Percentiles rank a stretch among this genome's conserved stretches.
Evolutionary conservation across 2,888 invertebrate species (phyloP).

Genomic region (Drosophila crucigera): DNA sequence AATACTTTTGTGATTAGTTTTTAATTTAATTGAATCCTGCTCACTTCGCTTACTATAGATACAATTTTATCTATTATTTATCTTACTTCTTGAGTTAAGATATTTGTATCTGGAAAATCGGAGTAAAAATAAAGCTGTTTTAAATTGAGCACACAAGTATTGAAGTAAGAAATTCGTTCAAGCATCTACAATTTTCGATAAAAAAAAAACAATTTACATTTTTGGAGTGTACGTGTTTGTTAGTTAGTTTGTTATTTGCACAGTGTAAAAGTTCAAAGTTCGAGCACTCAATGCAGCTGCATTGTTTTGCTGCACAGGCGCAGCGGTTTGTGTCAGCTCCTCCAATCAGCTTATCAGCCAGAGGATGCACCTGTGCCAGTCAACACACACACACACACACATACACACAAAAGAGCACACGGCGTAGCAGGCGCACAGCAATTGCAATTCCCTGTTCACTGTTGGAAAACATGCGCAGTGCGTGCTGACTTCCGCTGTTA

Average conservation of each 20-base stretch:
- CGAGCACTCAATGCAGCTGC: slow-evolving; percentile 19
- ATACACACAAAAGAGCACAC: neutral
- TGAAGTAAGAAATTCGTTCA: too few relatives aligned
- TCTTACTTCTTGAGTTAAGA: neutral
- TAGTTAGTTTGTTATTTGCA: neutral
- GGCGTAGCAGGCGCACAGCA: slow-evolving; percentile 37
- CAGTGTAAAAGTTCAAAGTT: slow-evolving; percentile 9
- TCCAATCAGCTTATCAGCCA: slow-evolving; percentile 60
- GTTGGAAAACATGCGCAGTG: slow-evolving; percentile 42
- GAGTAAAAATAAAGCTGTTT: neutral
- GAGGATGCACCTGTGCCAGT: slow-evolving; percentile 31
- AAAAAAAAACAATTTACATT: neutral
- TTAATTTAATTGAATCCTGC: neutral
- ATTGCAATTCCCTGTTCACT: slow-evolving; percentile 1
- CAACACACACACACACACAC: neutral
- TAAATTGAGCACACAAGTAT: neutral
- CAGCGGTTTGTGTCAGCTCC: slow-evolving; percentile 32
- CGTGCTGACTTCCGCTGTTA: slow-evolving; percentile 29
- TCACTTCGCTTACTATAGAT: neutral
- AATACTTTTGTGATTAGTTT: too few relatives aligned
- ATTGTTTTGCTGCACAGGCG: slow-evolving; percentile 28
- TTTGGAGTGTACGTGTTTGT: neutral
- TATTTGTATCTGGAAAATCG: neutral
- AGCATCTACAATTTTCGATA: neutral
- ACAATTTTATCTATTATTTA: neutral